Evolutionary conservation across 2,888 invertebrate genomes (phyloP), one percentile per base, ranked within the genome.

Genomic region (Pterostichus niger): DNA sequence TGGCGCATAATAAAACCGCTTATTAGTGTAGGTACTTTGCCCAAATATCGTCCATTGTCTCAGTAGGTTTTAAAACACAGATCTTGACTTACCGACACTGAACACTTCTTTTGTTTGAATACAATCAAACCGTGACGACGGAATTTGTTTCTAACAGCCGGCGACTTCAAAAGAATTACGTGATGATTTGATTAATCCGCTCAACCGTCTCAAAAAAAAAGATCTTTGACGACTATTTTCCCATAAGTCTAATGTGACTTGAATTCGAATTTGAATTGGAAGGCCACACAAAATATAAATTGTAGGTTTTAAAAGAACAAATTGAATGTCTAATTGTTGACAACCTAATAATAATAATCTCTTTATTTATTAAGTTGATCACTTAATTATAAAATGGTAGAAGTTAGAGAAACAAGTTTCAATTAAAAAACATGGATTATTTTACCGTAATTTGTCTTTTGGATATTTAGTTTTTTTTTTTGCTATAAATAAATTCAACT

Each of bases 21-120:
- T 78, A 78, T 78, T 78, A 78, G 78, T 78, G 78, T 52, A 78
- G 78, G 46, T 78, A 61, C 78, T 78, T 59, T 59, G 44, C 77
- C 59, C 77, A 77, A 78, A 78, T 78, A 78, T 78, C 78, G 78
- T 61, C 59, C 56, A 78, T 78, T 78, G 78, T 78, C 78, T 78
- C 78, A 78, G 33, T 44, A 40, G 78, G 78, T 52, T 75, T 46
- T 78, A 40, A 61, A 76, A 76, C 35, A 56, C 56, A 59, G 78
- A 59, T 78, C 15, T 56, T 44, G 78, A 44, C 61, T 75, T 49
- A 52, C 75, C 75, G 77, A 77, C 77, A 77, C 56, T 40, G 33
- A 77, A 77, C 56, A 77, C 77, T 49, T 79, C 79, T 46, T 78
- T 79, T 79, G 79, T 79, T 79, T 79, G 79, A 79, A 79, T 79